phyloP scores from a whole-genome alignment of 2,797 vertebrate genomes.

The Neosalanx taihuensis region DNA sequence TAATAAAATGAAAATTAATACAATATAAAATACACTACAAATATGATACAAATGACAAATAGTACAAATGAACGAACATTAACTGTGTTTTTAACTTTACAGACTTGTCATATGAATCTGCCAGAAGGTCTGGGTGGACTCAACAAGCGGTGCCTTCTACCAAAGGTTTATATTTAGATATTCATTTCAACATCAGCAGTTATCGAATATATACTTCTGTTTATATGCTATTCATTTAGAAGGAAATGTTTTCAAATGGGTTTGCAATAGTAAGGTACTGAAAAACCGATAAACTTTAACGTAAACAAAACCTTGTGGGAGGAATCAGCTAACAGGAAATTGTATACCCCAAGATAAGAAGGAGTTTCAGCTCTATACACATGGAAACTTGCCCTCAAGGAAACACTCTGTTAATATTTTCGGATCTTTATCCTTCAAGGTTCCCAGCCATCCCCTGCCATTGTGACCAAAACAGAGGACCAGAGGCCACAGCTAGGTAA shows the following conservation, averaged over 20 bases:
- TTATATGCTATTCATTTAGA: background rate
- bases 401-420: slow-evolving; percentile 12
- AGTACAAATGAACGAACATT: no score
- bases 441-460: slow-evolving; percentile 77
- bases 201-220: background rate
- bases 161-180: slow-evolving; percentile 69
- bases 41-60: no score
- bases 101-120: slow-evolving; percentile 84
- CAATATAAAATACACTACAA: no score
- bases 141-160: slow-evolving; percentile 73
- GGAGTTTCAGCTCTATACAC: background rate
- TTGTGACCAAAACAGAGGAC: slow-evolving; percentile 85
- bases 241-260: background rate
- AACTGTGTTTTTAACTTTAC: slow-evolving; percentile 34
- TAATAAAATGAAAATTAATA: no score
- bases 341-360: slow-evolving; percentile 14
- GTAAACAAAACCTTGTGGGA: slow-evolving; percentile 1
- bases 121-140: slow-evolving; percentile 82
- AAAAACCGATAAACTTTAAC: background rate
- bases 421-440: slow-evolving; percentile 62
- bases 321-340: slow-evolving; percentile 4
- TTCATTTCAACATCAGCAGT: background rate
- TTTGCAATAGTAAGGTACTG: background rate
- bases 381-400: slow-evolving; percentile 12
- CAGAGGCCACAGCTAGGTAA: slow-evolving; percentile 82